Conservation (phyloP, 64 coral and sea anemone genomes). For the Orbicella faveolata region DNA sequence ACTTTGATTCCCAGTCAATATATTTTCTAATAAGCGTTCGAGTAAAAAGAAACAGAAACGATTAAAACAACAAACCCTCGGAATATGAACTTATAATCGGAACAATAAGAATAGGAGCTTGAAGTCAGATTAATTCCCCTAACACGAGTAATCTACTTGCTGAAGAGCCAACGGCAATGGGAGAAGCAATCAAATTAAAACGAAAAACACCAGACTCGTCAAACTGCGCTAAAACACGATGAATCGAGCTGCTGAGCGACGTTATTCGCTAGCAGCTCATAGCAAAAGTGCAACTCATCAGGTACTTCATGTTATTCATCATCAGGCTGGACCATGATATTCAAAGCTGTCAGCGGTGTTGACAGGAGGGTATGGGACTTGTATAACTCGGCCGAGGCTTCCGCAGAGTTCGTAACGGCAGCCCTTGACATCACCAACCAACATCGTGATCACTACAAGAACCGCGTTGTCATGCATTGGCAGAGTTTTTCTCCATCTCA, state of each 20-base stretch:
- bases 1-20: too few relatives aligned
- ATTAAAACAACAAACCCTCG: too few relatives aligned
- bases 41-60: too few relatives aligned
- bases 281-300: neutral
- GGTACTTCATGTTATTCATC: neutral
- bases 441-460: conserved; percentile 49
- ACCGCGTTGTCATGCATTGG: conserved; percentile 22
- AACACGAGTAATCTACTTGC: too few relatives aligned
- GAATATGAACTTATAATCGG: too few relatives aligned
- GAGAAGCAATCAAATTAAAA: neutral
- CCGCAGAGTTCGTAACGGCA: neutral
- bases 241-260: too few relatives aligned
- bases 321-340: conserved; percentile 9
- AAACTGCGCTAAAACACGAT: neutral
- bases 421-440: conserved; percentile 40
- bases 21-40: too few relatives aligned
- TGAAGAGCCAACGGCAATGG: too few relatives aligned
- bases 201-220: neutral
- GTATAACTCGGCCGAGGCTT: neutral
- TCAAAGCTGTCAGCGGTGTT: neutral
- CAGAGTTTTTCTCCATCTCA: conserved; percentile 6
- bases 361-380: neutral
- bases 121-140: too few relatives aligned
- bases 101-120: too few relatives aligned
- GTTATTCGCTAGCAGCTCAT: too few relatives aligned